Base-by-base conservation (phyloP, 2,888 invertebrate species). In the Scaeva pyrastri region DNA sequence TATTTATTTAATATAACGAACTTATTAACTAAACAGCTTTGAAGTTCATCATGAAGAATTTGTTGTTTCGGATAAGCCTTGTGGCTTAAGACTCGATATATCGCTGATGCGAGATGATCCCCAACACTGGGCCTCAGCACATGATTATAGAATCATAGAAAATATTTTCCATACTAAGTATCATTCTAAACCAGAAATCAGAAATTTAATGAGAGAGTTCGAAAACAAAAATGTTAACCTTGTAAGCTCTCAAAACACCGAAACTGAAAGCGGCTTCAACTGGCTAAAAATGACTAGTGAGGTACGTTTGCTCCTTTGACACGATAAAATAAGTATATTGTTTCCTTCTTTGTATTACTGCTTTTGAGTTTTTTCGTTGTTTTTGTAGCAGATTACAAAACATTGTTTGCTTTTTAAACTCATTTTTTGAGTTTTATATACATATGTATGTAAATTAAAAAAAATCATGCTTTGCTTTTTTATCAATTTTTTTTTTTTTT, bases 101-200 rank as follows among this genome's bases (percentile, higher is more conserved):
- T 96, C 96, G 0, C 93, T 98, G 56, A 95, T 96, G 94, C 94
- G 95, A n/a, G 95, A 96, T 90, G 96, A 96, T 91, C 95, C 96
- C 0, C 94, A 95, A 88, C 96, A 96, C 90, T 98, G 98, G 98
- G 95, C 96, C 0, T 96, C 96, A 7, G 96, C 96, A 0, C 96
- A 97, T 91, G 97, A 97, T 92, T 96, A 95, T 93, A 93, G 96
- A 73, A 94, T 95, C 2, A 91, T 94, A 78, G 95, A 95, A 88
- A 96, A 96, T 91, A 94, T 96, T 88, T 93, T 94, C 89, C 93
- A 94, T 76, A 94, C 95, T 0, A 93, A 93, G 11, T 97, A 97
- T 91, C 95, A 96, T 90, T 93, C 93, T 0, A 94, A 95, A 83
- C 90, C 93, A 39, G 95, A 96, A 89, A 90, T 97, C 52, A 95